A percentile compares a stretch with the other conserved stretches of the same genome.
Conservation (phyloP, 2,797 vertebrate genomes). For the Urophycis tenuis region DNA sequence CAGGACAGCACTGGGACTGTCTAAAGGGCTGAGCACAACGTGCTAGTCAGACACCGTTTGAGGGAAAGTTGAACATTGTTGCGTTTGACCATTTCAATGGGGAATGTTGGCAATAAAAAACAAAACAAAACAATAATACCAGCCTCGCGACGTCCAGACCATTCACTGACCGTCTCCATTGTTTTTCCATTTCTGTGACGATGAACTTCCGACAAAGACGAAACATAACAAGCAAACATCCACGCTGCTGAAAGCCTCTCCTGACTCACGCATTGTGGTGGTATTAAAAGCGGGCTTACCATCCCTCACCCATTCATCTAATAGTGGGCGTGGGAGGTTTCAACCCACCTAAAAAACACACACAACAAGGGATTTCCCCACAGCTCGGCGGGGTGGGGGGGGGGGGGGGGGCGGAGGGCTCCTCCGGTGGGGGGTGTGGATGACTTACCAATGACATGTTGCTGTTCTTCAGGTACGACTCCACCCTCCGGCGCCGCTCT, state of each 20-base stretch:
- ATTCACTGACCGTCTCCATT: background rate
- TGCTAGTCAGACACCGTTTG: background rate
- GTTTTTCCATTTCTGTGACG: background rate
- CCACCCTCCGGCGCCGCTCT: slow-evolving; percentile 50
- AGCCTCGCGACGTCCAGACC: background rate
- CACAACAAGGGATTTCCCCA: background rate
- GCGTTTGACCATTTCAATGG: background rate
- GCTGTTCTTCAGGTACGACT: slow-evolving; percentile 62
- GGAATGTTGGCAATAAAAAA: background rate
- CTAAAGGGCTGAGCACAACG: background rate
- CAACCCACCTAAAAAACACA: background rate
- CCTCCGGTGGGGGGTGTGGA: background rate
- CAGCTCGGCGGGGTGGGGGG: no score
- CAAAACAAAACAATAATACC: background rate
- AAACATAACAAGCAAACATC: background rate
- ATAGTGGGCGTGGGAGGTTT: background rate
- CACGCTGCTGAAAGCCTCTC: background rate
- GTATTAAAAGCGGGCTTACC: background rate
- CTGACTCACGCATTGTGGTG: background rate
- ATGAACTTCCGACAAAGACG: background rate
- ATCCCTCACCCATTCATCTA: background rate
- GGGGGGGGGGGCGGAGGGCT: no score
- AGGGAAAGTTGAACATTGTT: background rate
- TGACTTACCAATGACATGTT: slow-evolving; percentile 65
- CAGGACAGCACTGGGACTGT: background rate